Base-by-base conservation (phyloP, 2,888 invertebrate genomes). In the Venusia cambrica region DNA sequence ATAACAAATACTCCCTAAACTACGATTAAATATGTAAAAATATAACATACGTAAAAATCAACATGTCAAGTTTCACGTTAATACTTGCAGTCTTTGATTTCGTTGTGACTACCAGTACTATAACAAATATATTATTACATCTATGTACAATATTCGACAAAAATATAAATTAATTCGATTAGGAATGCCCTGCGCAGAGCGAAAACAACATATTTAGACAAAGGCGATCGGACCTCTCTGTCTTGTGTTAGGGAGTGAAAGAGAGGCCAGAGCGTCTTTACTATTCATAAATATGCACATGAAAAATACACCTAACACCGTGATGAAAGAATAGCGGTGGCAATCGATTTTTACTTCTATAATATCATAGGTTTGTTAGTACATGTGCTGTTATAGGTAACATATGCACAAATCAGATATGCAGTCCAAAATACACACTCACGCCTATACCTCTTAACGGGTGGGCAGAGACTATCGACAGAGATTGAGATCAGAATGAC, bases 31-130 rank as follows among this genome's bases (percentile, higher is more conserved):
- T 73, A 80, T 57, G 62, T 73, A 73, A 68, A 70, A 75, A 77
- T 66, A 73, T 67, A 55, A 44, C 30, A 47, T 39, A 46, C 37
- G 34, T 29, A 36, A 33, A 38, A 48, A 45, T 39, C 54, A 72
- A 74, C 70, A 73, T 66, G 67, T 81, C 74, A 75, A 73, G 62
- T 45, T 44, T 32, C 30, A 40, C 50, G 38, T 67, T 61, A 77
- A 76, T 67, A 79, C 78, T 70, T 59, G 84, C 85, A 85, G 85
- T 87, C 85, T 87, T 85, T 80, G 74, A 76, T 77, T 83, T 80
- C 83, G 76, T 85, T 85, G 87, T 84, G 85, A 87, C 85, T 83
- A 87, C 78, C 72, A 81, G 80, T 74, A 72, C n/a, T 61, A 59
- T 56, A 68, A 67, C 54, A 57, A 55, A 48, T 62, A 52, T 60